A percentile compares a stretch with the other conserved stretches of the same genome.
phyloP scores from a whole-genome alignment of 2,113 vertebrate genomes.

The Xiphophorus couchianus region DNA sequence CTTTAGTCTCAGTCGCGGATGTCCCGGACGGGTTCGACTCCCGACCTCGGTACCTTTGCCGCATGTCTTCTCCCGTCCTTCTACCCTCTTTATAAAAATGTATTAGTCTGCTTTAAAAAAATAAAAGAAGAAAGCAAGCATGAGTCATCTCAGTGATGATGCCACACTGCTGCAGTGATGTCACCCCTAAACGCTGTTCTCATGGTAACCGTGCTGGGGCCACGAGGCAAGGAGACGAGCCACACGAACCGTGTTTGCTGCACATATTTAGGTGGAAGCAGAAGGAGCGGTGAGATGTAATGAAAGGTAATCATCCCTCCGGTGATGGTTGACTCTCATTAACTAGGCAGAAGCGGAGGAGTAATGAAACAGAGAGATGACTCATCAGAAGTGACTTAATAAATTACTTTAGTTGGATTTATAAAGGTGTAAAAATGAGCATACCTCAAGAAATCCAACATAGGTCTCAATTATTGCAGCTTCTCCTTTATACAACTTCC shows the following conservation, averaged over 20 bases:
- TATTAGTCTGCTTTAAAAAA: too few species aligned
- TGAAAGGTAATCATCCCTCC: conserved; percentile 24
- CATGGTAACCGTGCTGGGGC: conserved; percentile 65
- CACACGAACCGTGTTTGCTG: background rate
- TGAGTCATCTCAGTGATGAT: conserved; percentile 75
- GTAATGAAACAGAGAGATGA: conserved; percentile 5
- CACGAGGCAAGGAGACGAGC: conserved; percentile 10
- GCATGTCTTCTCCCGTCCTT: too few species aligned
- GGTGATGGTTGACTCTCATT: conserved; percentile 11
- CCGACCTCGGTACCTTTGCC: too few species aligned
- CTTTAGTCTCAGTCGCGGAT: too few species aligned
- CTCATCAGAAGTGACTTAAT: conserved; percentile 5
- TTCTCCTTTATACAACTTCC: background rate
- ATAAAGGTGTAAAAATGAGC: background rate
- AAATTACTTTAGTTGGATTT: background rate
- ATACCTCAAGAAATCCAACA: too few species aligned
- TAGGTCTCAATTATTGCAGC: background rate
- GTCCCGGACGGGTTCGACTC: too few species aligned
- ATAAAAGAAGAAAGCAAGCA: conserved; percentile 8
- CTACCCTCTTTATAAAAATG: too few species aligned
- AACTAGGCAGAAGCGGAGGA: conserved; percentile 19
- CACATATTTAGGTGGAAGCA: background rate
- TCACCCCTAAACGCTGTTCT: conserved; percentile 70
- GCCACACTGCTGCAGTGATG: conserved; percentile 74
- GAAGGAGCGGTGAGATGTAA: conserved; percentile 18